A percentile compares a stretch with the other conserved stretches of the same genome.
These are phyloP conservation scores for Thalpophila matura DNA, from an alignment of 2,888 invertebrate genomes.

Conservation along the genomic window DNA sequence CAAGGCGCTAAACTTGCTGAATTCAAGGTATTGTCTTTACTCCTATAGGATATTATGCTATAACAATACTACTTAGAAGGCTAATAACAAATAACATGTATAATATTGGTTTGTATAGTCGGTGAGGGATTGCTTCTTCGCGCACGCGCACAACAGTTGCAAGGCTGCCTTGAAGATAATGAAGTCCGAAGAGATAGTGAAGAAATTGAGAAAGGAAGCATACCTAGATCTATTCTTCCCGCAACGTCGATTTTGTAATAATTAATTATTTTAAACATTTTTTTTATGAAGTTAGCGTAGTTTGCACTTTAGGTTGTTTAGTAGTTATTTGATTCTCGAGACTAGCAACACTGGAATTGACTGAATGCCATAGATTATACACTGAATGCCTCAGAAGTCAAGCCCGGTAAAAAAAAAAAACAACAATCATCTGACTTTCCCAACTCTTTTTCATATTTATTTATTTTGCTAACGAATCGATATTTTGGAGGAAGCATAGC, in stretches of 20 bases:
- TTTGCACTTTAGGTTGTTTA: conserved; percentile 9
- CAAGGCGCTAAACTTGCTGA: conserved; percentile 83
- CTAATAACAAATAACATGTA: background rate
- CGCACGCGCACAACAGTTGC: conserved; percentile 88
- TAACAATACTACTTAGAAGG: background rate
- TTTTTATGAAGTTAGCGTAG: background rate
- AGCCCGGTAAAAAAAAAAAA: conserved; percentile 21
- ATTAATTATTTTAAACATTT: conserved; percentile 48
- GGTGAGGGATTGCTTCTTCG: conserved; percentile 88
- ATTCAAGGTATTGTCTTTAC: conserved; percentile 78
- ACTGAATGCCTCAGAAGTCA: conserved; percentile 23
- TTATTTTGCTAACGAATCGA: conserved; percentile 82
- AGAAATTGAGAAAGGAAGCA: conserved; percentile 87
- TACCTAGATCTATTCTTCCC: conserved; percentile 87
- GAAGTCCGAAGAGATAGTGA: conserved; percentile 85
- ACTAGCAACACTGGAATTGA: conserved; percentile 69
- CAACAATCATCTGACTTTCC: conserved; percentile 84
- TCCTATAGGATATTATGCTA: background rate
- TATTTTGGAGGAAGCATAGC: conserved; percentile 63
- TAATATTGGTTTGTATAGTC: conserved; percentile 71
- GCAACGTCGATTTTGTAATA: conserved; percentile 80
- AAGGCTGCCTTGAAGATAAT: conserved; percentile 88
- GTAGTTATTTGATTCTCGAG: conserved; percentile 31
- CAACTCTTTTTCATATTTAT: conserved; percentile 71
- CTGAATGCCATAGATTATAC: too few relatives aligned